Evolutionary conservation across 2,113 vertebrate species (phyloP).

Genomic region (Rhinolophus ferrumequinum): DNA sequence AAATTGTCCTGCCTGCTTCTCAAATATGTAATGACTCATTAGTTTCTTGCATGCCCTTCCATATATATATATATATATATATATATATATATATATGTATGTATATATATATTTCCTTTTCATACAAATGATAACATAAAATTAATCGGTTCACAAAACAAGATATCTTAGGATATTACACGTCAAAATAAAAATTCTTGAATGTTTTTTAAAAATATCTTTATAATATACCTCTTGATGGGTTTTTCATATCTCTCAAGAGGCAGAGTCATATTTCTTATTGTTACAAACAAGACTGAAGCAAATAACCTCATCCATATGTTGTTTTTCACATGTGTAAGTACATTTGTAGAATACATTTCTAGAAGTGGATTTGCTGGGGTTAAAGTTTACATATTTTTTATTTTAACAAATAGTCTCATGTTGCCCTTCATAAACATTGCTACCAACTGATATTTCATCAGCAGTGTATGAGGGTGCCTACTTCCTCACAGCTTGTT

Average conservation of each 20-base stretch:
- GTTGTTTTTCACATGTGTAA: constrained; percentile 16
- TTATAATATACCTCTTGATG: not conserved
- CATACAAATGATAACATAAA: not conserved
- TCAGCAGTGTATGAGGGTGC: not conserved
- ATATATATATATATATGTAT: too few species aligned
- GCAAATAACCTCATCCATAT: not conserved
- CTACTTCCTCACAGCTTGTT: not conserved
- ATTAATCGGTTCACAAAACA: not conserved
- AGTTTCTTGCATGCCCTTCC: not conserved
- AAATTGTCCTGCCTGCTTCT: not conserved
- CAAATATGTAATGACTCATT: not conserved
- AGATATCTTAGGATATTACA: not conserved
- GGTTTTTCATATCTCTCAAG: not conserved
- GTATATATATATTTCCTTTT: not conserved
- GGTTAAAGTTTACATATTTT: not conserved
- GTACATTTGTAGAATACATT: constrained; percentile 22
- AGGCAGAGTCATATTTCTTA: not conserved
- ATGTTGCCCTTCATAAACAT: not conserved
- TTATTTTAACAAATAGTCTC: not conserved
- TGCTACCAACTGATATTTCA: not conserved
- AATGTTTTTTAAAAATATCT: not conserved
- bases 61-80: not conserved
- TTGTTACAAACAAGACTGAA: not conserved
- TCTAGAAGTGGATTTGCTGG: not conserved
- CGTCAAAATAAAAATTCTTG: not conserved